These are phyloP conservation scores for Caenorhabditis latens DNA, from an alignment of 1,140 invertebrate species.

Conservation along the genomic window DNA sequence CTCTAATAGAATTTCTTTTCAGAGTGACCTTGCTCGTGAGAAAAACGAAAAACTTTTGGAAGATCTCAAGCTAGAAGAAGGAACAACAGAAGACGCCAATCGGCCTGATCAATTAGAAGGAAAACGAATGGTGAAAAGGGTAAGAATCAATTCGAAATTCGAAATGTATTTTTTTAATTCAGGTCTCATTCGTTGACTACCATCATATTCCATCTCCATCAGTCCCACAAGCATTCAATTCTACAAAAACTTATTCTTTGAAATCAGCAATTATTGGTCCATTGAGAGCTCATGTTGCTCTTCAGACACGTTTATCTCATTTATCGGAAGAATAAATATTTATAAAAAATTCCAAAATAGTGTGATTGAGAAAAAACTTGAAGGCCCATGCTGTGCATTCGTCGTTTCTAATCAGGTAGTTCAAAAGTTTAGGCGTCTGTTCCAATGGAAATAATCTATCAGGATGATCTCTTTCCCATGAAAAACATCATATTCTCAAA, in stretches of 20 bases:
- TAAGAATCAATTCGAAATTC: too few relatives aligned
- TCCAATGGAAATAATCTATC: not conserved
- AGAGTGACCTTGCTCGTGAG: constrained; percentile 5
- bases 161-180: not conserved
- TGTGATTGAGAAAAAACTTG: constrained; percentile 87
- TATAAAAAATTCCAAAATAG: not conserved
- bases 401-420: constrained; percentile 81
- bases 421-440: not conserved
- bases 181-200: constrained; percentile 44
- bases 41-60: not conserved
- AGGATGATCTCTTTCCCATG: not conserved
- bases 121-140: not conserved
- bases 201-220: constrained; percentile 40
- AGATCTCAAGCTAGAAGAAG: constrained; percentile 4
- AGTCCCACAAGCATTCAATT: constrained; percentile 20
- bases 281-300: constrained; percentile 37
- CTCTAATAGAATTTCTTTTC: not conserved
- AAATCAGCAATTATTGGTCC: constrained; percentile 47
- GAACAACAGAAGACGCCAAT: not conserved
- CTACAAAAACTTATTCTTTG: constrained; percentile 34
- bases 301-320: constrained; percentile 36
- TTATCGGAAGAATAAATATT: constrained; percentile 15
- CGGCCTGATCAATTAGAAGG: not conserved
- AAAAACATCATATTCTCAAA: not conserved
- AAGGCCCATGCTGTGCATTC: constrained; percentile 91